These are phyloP conservation scores for Meandrusa payeni DNA, from an alignment of 2,888 invertebrate genomes.

Conservation along the genomic window DNA sequence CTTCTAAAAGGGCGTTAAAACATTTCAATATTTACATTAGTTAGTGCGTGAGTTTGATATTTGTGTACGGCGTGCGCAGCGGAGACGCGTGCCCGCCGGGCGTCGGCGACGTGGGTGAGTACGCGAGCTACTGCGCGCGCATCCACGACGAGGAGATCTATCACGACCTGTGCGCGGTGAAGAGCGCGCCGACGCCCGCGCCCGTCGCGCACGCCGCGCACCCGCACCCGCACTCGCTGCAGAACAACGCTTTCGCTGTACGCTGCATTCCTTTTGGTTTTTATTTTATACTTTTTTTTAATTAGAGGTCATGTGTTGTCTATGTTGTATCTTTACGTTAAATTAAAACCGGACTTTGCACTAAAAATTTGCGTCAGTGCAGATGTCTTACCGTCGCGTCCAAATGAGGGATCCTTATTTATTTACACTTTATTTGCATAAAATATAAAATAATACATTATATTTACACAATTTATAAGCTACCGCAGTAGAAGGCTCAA, in stretches of 20 bases:
- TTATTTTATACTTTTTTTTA: conserved; percentile 35
- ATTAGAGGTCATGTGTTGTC: conserved; percentile 32
- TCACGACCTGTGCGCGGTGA: conserved; percentile 94
- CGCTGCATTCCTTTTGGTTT: conserved; percentile 48
- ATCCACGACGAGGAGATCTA: conserved; percentile 95
- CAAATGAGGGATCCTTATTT: too few species aligned
- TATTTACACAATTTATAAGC: too few species aligned
- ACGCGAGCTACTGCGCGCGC: conserved; percentile 85
- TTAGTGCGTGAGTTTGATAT: conserved; percentile 21
- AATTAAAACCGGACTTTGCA: too few species aligned
- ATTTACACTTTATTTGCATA: too few species aligned
- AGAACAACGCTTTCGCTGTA: conserved; percentile 73
- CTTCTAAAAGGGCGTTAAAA: too few species aligned
- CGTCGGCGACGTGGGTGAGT: conserved; percentile 78
- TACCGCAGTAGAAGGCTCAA: too few species aligned
- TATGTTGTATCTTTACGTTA: too few species aligned
- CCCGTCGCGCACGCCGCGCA: conserved; percentile 50
- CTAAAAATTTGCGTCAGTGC: too few species aligned
- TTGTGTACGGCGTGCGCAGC: conserved; percentile 50
- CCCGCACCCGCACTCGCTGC: too few species aligned
- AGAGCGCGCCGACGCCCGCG: conserved; percentile 75
- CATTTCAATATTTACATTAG: too few species aligned
- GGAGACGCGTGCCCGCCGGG: conserved; percentile 50
- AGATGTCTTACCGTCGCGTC: too few species aligned
- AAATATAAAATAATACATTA: too few species aligned